Conservation (phyloP, 92 coral and sea anemone genomes). For the Nematostella vectensis region DNA sequence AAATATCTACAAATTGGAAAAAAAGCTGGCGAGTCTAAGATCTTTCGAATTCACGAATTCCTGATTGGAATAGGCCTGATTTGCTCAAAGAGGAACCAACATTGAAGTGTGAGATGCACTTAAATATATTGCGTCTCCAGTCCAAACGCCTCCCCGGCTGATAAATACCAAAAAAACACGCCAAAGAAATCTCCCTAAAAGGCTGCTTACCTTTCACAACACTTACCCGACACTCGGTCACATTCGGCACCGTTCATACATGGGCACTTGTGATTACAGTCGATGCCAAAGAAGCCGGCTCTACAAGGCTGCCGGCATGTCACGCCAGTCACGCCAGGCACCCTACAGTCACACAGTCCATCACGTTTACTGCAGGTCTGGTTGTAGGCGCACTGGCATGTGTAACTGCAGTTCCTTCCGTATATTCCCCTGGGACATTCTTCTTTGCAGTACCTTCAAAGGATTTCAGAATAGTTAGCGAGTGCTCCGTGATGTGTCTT, state of each 20-base stretch:
- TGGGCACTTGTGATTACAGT: conserved; percentile 46
- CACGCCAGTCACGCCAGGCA: conserved; percentile 77
- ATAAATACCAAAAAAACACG: too few species aligned
- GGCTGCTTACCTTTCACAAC: too few species aligned
- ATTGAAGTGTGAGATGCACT: too few species aligned
- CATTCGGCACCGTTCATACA: conserved; percentile 75
- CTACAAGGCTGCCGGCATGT: conserved; percentile 74
- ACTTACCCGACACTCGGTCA: conserved; percentile 59
- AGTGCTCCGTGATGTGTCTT: background rate
- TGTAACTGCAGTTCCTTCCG: conserved; percentile 56
- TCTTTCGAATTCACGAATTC: too few species aligned
- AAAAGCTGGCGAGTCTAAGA: too few species aligned
- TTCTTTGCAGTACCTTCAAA: conserved; percentile 47
- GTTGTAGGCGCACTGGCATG: conserved; percentile 54
- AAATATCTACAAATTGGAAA: too few species aligned
- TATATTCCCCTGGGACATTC: conserved; percentile 61
- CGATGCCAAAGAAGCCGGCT: conserved; percentile 59
- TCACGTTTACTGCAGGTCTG: conserved; percentile 56
- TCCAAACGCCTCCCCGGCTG: too few species aligned
- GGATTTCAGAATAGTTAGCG: too few species aligned
- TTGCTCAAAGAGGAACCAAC: too few species aligned
- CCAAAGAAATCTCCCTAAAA: too few species aligned
- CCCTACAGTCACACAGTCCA: conserved; percentile 70
- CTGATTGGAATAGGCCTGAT: too few species aligned
- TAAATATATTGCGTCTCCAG: too few species aligned